phyloP scores from a whole-genome alignment of 2,797 vertebrate genomes.

The Gephyroberyx darwinii region DNA sequence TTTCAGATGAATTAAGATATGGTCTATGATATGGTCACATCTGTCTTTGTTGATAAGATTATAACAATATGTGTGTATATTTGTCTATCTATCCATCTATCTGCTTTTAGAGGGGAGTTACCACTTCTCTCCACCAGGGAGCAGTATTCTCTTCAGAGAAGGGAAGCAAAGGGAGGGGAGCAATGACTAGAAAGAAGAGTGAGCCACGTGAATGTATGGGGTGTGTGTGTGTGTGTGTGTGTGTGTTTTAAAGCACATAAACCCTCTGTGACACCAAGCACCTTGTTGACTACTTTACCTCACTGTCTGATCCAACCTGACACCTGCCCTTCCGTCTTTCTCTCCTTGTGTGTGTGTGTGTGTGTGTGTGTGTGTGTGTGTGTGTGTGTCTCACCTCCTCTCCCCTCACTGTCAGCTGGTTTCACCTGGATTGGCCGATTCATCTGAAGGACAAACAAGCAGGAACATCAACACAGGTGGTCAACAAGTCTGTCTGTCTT shows the following conservation, averaged over 20 bases:
- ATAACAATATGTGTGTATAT: too few relatives aligned
- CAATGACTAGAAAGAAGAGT: conserved; percentile 2
- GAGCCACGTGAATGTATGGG: conserved; percentile 19
- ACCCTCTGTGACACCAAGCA: conserved; percentile 23
- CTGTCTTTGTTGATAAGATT: conserved; percentile 2
- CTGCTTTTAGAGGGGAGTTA: conserved; percentile 16
- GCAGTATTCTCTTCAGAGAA: conserved; percentile 61
- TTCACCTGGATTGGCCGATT: conserved; percentile 92
- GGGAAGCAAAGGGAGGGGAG: background rate
- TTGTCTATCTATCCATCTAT: background rate
- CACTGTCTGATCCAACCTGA: conserved; percentile 41
- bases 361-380: conserved; percentile 17
- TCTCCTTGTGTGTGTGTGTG: conserved; percentile 16
- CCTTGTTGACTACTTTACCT: conserved; percentile 40
- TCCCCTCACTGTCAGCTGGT: conserved; percentile 90
- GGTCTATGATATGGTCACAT: conserved; percentile 2
- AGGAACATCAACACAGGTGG: conserved; percentile 40
- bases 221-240: conserved; percentile 9
- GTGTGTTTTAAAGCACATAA: background rate
- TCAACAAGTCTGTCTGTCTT: conserved; percentile 21
- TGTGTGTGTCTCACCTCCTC: conserved; percentile 84
- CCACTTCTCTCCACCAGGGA: conserved; percentile 70
- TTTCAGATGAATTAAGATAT: too few relatives aligned
- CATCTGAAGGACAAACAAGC: conserved; percentile 82
- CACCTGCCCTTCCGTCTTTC: conserved; percentile 30